Evolutionary conservation across 1,140 invertebrate genomes (phyloP).

Genomic region (Lordiphosa stackelbergi): DNA sequence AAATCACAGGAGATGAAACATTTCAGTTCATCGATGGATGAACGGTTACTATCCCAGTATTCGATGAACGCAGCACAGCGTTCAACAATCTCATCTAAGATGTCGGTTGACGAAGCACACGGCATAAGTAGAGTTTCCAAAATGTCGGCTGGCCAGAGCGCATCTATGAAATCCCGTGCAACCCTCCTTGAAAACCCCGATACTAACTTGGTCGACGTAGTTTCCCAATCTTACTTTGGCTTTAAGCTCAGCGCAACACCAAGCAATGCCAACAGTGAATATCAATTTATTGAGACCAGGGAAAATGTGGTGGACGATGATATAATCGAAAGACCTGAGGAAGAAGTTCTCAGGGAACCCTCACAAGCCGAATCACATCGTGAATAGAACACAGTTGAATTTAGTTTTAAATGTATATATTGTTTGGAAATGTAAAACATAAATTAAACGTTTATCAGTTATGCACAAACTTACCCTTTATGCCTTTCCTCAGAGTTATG

Average conservation of each 20-base stretch:
- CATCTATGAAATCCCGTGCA: no score
- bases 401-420: background rate
- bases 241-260: background rate
- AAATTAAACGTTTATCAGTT: slow-evolving; percentile 29
- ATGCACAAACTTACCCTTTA: slow-evolving; percentile 84
- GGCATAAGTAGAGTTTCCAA: no score
- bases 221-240: background rate
- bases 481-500: slow-evolving; percentile 89
- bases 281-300: background rate
- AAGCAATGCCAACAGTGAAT: background rate
- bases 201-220: no score
- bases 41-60: no score
- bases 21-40: no score
- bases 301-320: background rate
- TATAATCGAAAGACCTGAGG: background rate
- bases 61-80: no score
- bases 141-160: no score
- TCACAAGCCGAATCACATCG: slow-evolving; percentile 2
- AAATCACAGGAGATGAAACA: no score
- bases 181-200: no score
- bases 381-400: slow-evolving; percentile 5
- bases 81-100: no score
- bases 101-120: no score
- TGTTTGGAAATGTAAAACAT: background rate
- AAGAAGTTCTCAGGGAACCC: background rate